Base-by-base conservation (phyloP, 2,113 vertebrate genomes). In the Egretta garzetta region DNA sequence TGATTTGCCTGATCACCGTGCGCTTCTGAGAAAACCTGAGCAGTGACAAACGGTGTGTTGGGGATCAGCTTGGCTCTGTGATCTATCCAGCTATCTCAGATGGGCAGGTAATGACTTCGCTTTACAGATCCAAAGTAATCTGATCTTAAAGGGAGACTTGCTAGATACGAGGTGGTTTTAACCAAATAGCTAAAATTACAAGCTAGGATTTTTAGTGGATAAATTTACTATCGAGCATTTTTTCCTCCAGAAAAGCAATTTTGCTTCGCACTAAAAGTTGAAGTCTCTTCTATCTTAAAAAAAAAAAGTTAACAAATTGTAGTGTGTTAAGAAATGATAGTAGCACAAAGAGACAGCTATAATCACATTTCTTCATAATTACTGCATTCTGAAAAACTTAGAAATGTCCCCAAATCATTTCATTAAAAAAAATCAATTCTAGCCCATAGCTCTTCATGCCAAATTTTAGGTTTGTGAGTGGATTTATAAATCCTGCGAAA, bases 381-480 rank as follows among this genome's bases (percentile, higher is more conserved):
- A 90, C 70, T 73, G 70, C 74, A 43, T 96, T 88, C 84, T 66
- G 87, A 64, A 95, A 92, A 93, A 88, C 89, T 88, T n/a, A 90
- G 81, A 88, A 93, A 89, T 70, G 84, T 93, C 94, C 91, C 67
- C 74, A 93, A 90, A 97, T 96, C 49, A 88, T 97, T 97, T 94
- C 45, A 95, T 96, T 95, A 66, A 3, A 47, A 80, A 80, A 91
- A 93, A 92, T 93, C 87, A 94, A 39, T 94, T 96, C 67, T 76
- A 87, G 91, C 70, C 87, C 1, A 0, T 62, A 86, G 91, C 81
- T 85, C 63, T 91, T 97, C 95, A 55, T 86, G 93, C 91, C 93
- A 85, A 59, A 89, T 95, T 87, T 89, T 41, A 27, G 80, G 70
- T 66, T 77, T 89, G 73, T 37, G 87, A 91, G 74, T 91, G 90